phyloP scores from a whole-genome alignment of 1,140 invertebrate genomes.

The Stenopsyche tienmushanensis region DNA sequence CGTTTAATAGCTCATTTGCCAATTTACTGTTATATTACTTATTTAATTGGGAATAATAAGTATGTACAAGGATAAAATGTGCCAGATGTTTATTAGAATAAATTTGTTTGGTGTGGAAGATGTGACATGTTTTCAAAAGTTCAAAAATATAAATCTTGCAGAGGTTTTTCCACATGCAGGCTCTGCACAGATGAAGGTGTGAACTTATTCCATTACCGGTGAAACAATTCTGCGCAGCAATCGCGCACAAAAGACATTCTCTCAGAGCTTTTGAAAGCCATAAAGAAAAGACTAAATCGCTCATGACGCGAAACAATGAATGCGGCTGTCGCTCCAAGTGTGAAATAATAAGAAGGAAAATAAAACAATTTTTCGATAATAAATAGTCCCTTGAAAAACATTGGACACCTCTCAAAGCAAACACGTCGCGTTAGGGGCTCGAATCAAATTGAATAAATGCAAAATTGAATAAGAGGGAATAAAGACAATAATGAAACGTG shows the following conservation, averaged over 20 bases:
- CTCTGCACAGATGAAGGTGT: too few relatives aligned
- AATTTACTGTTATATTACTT: too few relatives aligned
- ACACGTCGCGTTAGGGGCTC: neutral
- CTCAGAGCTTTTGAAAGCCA: neutral
- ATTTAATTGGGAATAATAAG: too few relatives aligned
- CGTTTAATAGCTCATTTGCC: too few relatives aligned
- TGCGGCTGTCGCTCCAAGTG: neutral
- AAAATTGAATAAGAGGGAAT: slow-evolving; percentile 42
- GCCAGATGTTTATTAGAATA: too few relatives aligned
- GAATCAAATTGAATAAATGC: slow-evolving; percentile 41
- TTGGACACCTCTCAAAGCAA: slow-evolving; percentile 32
- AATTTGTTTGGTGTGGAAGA: too few relatives aligned
- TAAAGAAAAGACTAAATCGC: neutral
- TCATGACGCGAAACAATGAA: neutral
- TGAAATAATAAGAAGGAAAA: neutral
- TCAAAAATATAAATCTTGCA: too few relatives aligned
- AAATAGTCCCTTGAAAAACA: slow-evolving; percentile 10
- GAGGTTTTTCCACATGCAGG: too few relatives aligned
- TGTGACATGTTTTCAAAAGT: too few relatives aligned
- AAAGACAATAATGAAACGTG: slow-evolving; percentile 36
- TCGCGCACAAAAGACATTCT: neutral
- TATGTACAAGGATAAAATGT: too few relatives aligned
- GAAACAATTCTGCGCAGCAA: too few relatives aligned
- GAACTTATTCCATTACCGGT: too few relatives aligned
- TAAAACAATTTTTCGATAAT: neutral